Evolutionary conservation across 2,797 vertebrate species (phyloP).

Genomic region (Choloepus didactylus): DNA sequence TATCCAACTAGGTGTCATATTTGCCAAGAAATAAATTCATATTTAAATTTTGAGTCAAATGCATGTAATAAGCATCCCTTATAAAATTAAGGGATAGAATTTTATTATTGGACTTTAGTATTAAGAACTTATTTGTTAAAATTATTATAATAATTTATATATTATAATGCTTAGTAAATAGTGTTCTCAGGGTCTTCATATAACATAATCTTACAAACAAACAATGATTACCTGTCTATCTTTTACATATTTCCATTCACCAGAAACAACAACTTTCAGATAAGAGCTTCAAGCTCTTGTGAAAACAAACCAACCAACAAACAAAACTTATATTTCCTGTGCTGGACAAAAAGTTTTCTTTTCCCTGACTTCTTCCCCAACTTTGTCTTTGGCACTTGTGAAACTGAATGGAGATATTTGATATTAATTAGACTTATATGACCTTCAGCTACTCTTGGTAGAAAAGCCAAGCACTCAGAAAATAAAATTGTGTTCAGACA

Average conservation of each 20-base stretch:
- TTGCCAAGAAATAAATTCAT: neutral
- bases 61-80: neutral
- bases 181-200: neutral
- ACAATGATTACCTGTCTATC: neutral
- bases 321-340: neutral
- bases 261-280: neutral
- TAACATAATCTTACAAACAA: neutral
- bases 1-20: neutral
- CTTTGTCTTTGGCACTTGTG: neutral
- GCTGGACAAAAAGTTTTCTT: neutral
- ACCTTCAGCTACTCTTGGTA: neutral
- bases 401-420: neutral
- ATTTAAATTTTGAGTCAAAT: neutral
- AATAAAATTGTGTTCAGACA: neutral
- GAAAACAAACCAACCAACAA: neutral
- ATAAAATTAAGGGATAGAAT: neutral
- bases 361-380: neutral
- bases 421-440: neutral
- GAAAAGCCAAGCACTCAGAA: constrained; percentile 9
- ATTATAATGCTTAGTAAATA: neutral
- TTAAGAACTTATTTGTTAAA: neutral
- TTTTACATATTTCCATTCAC: neutral
- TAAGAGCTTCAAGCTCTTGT: neutral
- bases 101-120: neutral
- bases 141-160: neutral